Conservation (phyloP, 2,888 invertebrate genomes). For the Uropetala carovei region DNA sequence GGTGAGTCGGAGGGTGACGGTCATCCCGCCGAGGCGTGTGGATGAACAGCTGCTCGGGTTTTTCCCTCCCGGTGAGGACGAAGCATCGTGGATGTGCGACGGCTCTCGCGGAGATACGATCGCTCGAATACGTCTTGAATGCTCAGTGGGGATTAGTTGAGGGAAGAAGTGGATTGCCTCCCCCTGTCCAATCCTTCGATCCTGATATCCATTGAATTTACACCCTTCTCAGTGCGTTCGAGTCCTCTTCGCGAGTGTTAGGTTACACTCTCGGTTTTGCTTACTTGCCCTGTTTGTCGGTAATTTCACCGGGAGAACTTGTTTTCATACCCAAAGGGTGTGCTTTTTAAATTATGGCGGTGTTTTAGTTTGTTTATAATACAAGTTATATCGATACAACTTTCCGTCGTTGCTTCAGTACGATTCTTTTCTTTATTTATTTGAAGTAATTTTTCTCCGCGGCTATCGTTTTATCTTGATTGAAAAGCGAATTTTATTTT, state of each 20-base stretch:
- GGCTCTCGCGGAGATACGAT: not conserved
- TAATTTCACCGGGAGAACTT: no score
- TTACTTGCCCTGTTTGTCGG: no score
- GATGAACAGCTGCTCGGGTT: not conserved
- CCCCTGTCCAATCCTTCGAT: not conserved
- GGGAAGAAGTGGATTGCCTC: not conserved
- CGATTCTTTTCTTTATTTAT: no score
- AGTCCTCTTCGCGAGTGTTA: not conserved
- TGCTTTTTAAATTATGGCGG: no score
- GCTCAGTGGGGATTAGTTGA: not conserved
- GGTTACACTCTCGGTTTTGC: not conserved
- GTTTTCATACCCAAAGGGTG: no score
- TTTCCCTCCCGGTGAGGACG: not conserved
- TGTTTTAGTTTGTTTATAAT: no score
- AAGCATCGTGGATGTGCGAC: conserved; percentile 2
- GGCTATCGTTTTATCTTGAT: no score
- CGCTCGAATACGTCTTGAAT: not conserved
- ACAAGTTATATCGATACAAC: no score
- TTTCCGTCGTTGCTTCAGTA: no score
- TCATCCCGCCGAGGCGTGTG: not conserved
- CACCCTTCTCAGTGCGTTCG: not conserved
- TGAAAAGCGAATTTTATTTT: no score
- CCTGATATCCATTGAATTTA: not conserved
- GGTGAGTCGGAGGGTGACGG: conserved; percentile 19
- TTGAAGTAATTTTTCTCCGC: no score